Conservation (phyloP, 1,140 invertebrate species). For the Leguminivora glycinivorella region DNA sequence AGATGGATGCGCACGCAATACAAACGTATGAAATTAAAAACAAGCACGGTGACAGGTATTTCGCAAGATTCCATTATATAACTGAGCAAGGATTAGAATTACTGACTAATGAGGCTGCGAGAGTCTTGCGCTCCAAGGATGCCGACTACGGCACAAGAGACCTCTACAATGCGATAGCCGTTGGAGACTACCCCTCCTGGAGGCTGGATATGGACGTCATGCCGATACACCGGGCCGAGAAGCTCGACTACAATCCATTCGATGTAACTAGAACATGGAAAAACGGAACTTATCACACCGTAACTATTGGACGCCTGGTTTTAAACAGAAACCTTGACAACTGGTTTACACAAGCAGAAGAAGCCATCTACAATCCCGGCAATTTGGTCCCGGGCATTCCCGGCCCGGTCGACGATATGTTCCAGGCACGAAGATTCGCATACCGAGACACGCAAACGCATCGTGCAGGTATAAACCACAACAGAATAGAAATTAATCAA, state of each 20-base stretch:
- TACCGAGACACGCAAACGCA: constrained; percentile 92
- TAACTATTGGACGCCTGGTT: constrained; percentile 89
- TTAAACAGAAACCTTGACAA: constrained; percentile 89
- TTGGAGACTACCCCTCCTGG: constrained; percentile 76
- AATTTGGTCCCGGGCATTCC: constrained; percentile 90
- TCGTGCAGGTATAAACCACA: constrained; percentile 89
- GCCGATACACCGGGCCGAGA: constrained; percentile 68
- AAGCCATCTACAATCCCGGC: constrained; percentile 89
- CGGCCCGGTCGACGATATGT: constrained; percentile 91
- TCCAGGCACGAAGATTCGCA: constrained; percentile 90
- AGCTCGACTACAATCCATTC: constrained; percentile 79
- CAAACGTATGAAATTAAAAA: constrained; percentile 85
- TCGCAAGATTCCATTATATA: constrained; percentile 85
- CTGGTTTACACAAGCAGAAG: constrained; percentile 91
- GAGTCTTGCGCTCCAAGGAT: constrained; percentile 79
- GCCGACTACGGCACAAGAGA: constrained; percentile 85
- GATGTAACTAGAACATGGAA: constrained; percentile 88
- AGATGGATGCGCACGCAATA: constrained; percentile 81
- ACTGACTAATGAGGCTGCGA: constrained; percentile 79
- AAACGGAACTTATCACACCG: constrained; percentile 88
- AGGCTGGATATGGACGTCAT: constrained; percentile 78
- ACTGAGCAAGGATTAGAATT: constrained; percentile 84
- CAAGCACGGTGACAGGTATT: constrained; percentile 73
- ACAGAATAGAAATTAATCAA: constrained; percentile 91
- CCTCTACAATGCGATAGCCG: constrained; percentile 85